These are phyloP conservation scores for Lathronympha strigana DNA, from an alignment of 2,888 invertebrate genomes.

Conservation along the genomic window DNA sequence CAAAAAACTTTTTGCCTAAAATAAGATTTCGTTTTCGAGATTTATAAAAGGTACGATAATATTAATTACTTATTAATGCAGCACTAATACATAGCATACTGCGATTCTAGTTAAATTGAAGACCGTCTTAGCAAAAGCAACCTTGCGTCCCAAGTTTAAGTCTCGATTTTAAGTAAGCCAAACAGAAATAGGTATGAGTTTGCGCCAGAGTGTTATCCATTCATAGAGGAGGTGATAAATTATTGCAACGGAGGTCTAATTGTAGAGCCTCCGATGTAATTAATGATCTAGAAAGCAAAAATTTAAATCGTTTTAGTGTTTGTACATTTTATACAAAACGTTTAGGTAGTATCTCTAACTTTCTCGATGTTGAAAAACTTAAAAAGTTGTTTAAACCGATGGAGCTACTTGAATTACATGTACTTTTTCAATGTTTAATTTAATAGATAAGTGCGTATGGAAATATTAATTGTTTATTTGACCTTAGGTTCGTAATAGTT, in stretches of 20 bases:
- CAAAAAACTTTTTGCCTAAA: too few relatives aligned
- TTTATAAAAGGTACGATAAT: background rate
- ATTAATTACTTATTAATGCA: too few relatives aligned
- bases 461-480: background rate
- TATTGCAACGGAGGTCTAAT: slow-evolving; percentile 16
- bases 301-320: background rate
- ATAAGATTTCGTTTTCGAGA: background rate
- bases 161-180: background rate
- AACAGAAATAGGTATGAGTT: background rate
- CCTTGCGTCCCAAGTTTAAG: background rate
- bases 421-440: background rate
- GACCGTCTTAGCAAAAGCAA: background rate
- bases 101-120: background rate
- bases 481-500: too few relatives aligned
- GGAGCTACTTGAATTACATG: background rate
- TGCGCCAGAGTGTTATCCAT: background rate
- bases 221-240: slow-evolving; percentile 20
- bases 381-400: background rate
- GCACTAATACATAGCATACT: too few relatives aligned
- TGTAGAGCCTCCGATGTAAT: slow-evolving; percentile 17
- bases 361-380: background rate
- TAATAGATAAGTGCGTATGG: background rate
- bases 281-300: slow-evolving; percentile 25
- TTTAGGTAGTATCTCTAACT: background rate
- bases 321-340: background rate